Evolutionary conservation across 2,113 vertebrate genomes (phyloP).

Genomic region (Dromaius novaehollandiae): DNA sequence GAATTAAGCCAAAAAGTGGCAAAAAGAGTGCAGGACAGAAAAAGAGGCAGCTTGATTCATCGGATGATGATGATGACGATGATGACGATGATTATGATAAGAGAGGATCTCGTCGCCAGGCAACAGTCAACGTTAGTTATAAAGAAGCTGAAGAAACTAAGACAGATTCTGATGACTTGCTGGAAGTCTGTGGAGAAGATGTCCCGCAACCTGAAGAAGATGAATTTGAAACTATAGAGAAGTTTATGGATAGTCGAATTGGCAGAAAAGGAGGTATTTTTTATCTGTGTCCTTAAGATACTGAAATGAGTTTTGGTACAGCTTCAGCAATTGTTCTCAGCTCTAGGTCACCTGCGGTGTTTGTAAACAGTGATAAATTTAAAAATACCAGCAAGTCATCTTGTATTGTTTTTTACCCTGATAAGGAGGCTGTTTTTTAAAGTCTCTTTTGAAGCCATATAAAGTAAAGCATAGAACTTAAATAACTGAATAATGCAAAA

Average conservation of each 20-base stretch:
- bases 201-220: constrained; percentile 95
- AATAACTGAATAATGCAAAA: neutral
- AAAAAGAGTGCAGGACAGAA: constrained; percentile 86
- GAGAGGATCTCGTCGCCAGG: constrained; percentile 91
- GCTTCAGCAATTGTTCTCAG: neutral
- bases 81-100: constrained; percentile 87
- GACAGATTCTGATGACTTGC: constrained; percentile 95
- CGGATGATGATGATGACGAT: constrained; percentile 70
- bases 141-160: constrained; percentile 98
- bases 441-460: neutral
- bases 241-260: constrained; percentile 91
- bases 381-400: neutral
- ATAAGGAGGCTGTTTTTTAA: neutral
- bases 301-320: neutral
- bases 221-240: constrained; percentile 97
- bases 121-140: constrained; percentile 97
- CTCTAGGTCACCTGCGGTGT: neutral
- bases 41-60: constrained; percentile 86
- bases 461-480: neutral
- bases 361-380: neutral
- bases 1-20: constrained; percentile 89
- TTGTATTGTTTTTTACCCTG: neutral
- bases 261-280: constrained; percentile 92
- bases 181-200: constrained; percentile 95
- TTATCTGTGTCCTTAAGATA: neutral